A percentile compares a stretch with the other conserved stretches of the same genome.
These are phyloP conservation scores for Drosophila carrolli DNA, from an alignment of 1,140 invertebrate genomes.

Conservation along the genomic window DNA sequence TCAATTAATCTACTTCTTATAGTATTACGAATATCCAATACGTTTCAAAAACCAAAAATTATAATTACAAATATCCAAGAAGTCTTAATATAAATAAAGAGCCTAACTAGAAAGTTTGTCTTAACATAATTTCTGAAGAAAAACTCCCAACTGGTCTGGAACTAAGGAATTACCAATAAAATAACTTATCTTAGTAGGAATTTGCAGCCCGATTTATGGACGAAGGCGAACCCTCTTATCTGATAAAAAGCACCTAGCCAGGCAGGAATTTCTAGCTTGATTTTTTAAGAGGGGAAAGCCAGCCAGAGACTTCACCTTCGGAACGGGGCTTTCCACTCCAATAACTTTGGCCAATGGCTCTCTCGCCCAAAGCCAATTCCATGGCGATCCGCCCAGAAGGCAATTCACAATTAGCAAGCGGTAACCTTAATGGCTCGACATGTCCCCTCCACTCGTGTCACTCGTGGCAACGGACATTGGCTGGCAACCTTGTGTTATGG, in stretches of 20 bases:
- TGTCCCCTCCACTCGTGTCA: conserved; percentile 47
- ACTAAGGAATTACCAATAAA: neutral
- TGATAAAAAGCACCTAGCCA: conserved; percentile 5
- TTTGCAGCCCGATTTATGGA: neutral
- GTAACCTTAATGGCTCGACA: conserved; percentile 46
- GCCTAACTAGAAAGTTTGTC: too few relatives aligned
- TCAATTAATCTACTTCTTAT: too few relatives aligned
- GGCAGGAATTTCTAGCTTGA: conserved; percentile 12
- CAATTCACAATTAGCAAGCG: conserved; percentile 47
- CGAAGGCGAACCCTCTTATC: conserved; percentile 3
- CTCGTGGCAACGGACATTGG: conserved; percentile 9
- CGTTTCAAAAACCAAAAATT: too few relatives aligned
- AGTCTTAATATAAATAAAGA: too few relatives aligned
- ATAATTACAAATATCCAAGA: too few relatives aligned
- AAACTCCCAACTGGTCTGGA: too few relatives aligned
- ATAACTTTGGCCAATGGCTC: conserved; percentile 45
- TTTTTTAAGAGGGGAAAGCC: conserved; percentile 27
- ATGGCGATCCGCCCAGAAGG: conserved; percentile 48
- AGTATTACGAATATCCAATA: too few relatives aligned
- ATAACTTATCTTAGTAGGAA: conserved; percentile 1
- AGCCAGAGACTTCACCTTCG: conserved; percentile 36
- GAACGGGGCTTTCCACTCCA: conserved; percentile 44
- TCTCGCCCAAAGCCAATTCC: conserved; percentile 15
- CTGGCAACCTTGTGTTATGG: conserved; percentile 49
- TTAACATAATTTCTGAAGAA: too few relatives aligned